phyloP scores from a whole-genome alignment of 2,888 invertebrate genomes.

The Pemphredon lugubris region DNA sequence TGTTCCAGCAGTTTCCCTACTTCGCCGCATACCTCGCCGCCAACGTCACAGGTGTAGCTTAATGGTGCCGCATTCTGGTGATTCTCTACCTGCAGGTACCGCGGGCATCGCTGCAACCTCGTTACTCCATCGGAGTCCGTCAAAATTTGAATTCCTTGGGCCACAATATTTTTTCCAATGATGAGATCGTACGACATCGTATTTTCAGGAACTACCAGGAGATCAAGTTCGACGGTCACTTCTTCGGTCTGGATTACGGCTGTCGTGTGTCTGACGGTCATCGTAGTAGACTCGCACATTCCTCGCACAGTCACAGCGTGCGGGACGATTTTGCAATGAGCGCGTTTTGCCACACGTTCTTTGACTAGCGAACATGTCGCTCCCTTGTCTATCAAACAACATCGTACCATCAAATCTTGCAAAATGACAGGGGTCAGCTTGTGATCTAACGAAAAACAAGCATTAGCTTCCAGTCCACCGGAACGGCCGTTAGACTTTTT shows the following conservation, averaged over 20 bases:
- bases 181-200: too few species aligned
- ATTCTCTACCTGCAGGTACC: too few species aligned
- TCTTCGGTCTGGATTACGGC: not conserved
- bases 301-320: not conserved
- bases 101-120: not conserved
- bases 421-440: not conserved
- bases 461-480: not conserved
- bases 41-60: too few species aligned
- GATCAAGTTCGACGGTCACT: constrained; percentile 4
- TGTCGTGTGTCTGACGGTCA: not conserved
- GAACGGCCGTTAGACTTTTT: too few species aligned
- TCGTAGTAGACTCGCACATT: not conserved
- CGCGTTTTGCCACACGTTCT: not conserved
- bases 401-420: too few species aligned
- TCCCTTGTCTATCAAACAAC: constrained; percentile 9
- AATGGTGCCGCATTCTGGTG: too few species aligned
- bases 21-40: too few species aligned
- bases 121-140: not conserved
- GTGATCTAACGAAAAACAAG: not conserved
- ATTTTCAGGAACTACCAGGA: constrained; percentile 11
- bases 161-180: constrained; percentile 3
- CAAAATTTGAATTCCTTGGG: not conserved
- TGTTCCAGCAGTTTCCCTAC: too few species aligned
- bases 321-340: not conserved
- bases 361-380: constrained; percentile 10